Evolutionary conservation across 2,113 vertebrate genomes (phyloP), one percentile per base, ranked within the genome.

Genomic region (Potamarius usumacintae): DNA sequence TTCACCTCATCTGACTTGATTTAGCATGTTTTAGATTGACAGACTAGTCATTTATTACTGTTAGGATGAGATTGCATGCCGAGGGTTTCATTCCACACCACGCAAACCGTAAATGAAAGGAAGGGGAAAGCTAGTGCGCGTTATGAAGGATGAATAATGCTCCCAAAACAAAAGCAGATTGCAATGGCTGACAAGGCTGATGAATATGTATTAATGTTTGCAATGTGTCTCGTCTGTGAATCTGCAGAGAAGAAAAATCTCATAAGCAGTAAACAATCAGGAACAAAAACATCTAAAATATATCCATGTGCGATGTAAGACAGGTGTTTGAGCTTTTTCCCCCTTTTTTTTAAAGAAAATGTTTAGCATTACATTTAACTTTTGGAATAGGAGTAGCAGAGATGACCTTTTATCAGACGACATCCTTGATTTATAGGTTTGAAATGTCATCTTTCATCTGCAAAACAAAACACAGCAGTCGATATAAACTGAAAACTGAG

Each of bases 31-130:
- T 87, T 62, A 52, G 53, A 58, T 85, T 83, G 83, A 85, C 67
- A 76, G 80, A 83, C 63, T 27, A 58, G 67, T 84, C 76, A 78
- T 85, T 88, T 85, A 85, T 85, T 82, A 88, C 20, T 30, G 60
- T 86, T 86, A 86, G 74, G 25, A 34, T 25, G 48, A 76, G 78
- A 88, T 85, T 53, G 58, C 58, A 72, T 22, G 74, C 14, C 22
- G 22, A 50, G 78, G 78, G 20, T 82, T 67, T 83, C 48, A 74
- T 81, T 67, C 65, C 2, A 8, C 65, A 67, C n/a, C 25, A 60
- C 82, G 63, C 48, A 27, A 87, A 63, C 18, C 20, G 27, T 30
- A 83, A 77, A 86, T 77, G 62, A 83, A 78, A 84, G 67, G 71
- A 85, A 48, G 34, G 10, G 8, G 69, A 65, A 77, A 86, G 60